Evolutionary conservation across 2,113 vertebrate species (phyloP).

Genomic region (Bubo scandiacus): DNA sequence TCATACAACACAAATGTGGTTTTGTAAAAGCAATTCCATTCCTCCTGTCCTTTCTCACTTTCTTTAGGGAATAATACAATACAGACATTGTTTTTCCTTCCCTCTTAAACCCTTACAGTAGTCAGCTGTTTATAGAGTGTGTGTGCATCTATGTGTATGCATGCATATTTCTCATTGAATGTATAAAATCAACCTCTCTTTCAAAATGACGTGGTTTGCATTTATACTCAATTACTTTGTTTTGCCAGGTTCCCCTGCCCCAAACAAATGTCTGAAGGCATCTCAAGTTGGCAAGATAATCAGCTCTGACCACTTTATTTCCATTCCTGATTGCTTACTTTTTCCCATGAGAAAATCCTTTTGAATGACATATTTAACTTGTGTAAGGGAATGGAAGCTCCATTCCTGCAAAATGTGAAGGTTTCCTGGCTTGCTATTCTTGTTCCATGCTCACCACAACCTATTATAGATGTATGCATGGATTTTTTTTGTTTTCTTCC

Average conservation of each 20-base stretch:
- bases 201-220: neutral
- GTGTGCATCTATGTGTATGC: rapidly evolving
- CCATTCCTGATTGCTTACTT: neutral
- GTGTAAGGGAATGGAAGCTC: neutral
- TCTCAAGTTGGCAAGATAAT: neutral
- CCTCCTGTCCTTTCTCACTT: neutral
- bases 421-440: neutral
- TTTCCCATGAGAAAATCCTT: slow-evolving; percentile 41
- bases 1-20: neutral
- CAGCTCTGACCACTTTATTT: slow-evolving; percentile 1
- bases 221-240: neutral
- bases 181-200: neutral
- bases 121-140: neutral
- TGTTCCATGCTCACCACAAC: neutral
- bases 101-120: neutral
- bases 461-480: neutral
- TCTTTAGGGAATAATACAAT: neutral
- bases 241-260: neutral
- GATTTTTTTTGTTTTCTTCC: neutral
- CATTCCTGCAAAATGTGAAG: neutral
- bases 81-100: neutral
- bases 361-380: neutral
- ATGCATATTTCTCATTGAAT: neutral
- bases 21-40: neutral
- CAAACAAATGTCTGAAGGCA: neutral